A percentile compares a stretch with the other conserved stretches of the same genome.
phyloP scores from a whole-genome alignment of 1,140 invertebrate species.

The Mya arenaria region DNA sequence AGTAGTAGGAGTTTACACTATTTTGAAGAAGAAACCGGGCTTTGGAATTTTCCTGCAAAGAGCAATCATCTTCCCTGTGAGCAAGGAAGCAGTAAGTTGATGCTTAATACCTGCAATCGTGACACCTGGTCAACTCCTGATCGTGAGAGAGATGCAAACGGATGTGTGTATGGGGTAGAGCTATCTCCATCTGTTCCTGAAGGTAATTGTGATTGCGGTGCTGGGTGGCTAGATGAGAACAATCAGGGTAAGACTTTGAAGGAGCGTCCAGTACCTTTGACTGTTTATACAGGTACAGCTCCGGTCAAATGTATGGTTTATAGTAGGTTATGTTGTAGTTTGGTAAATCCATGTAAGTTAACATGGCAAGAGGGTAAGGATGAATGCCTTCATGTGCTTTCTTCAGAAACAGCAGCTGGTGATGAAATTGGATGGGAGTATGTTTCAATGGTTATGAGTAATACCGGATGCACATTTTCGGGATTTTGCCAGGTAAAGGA shows the following conservation, averaged over 20 bases:
- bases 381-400: slow-evolving; percentile 46
- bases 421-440: slow-evolving; percentile 60
- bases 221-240: slow-evolving; percentile 10
- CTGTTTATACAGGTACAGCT: slow-evolving; percentile 12
- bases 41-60: slow-evolving; percentile 23
- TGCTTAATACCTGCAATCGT: background rate
- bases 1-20: background rate
- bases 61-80: background rate
- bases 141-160: background rate
- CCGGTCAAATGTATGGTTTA: slow-evolving; percentile 46
- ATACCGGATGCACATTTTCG: slow-evolving; percentile 43
- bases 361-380: slow-evolving; percentile 48
- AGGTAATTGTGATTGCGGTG: slow-evolving; percentile 2
- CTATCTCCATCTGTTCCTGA: slow-evolving; percentile 20
- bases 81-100: background rate
- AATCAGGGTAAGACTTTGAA: background rate
- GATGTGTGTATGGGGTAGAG: slow-evolving; percentile 33
- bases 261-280: background rate
- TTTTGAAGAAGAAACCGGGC: slow-evolving; percentile 25
- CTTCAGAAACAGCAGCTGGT: slow-evolving; percentile 51
- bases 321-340: slow-evolving; percentile 24
- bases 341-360: slow-evolving; percentile 37
- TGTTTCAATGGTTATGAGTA: slow-evolving; percentile 35
- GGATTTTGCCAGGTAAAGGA: slow-evolving; percentile 35
- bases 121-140: background rate